These are phyloP conservation scores for Lepus townsendii DNA, from an alignment of 2,797 vertebrate species.

Conservation along the genomic window DNA sequence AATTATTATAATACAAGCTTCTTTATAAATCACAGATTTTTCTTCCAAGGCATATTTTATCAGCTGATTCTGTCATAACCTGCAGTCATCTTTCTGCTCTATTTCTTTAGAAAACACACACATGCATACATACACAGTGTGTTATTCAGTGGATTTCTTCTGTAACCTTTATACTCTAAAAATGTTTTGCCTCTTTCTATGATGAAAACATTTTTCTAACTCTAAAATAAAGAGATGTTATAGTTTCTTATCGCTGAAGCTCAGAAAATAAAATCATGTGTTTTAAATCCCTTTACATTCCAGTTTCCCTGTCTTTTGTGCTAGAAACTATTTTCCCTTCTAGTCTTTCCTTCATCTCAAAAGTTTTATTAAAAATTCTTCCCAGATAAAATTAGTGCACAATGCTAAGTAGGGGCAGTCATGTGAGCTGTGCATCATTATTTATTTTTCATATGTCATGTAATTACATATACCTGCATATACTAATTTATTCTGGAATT, in stretches of 20 bases:
- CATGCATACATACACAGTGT: neutral
- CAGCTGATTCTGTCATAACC: conserved; percentile 49
- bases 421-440: neutral
- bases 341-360: neutral
- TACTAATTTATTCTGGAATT: neutral
- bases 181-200: conserved; percentile 35
- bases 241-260: conserved; percentile 56
- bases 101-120: neutral
- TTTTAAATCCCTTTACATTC: conserved; percentile 62
- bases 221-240: conserved; percentile 50
- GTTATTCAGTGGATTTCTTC: conserved; percentile 45
- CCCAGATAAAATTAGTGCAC: neutral
- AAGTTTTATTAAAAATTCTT: conserved; percentile 48
- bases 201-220: conserved; percentile 52
- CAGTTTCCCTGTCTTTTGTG: conserved; percentile 29
- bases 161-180: conserved; percentile 43
- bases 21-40: conserved; percentile 63
- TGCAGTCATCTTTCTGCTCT: conserved; percentile 46
- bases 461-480: neutral
- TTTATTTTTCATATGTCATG: neutral
- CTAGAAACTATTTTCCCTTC: neutral
- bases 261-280: conserved; percentile 66
- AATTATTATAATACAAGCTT: conserved; percentile 64
- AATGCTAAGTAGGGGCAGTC: neutral
- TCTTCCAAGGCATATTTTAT: conserved; percentile 68